phyloP scores from a whole-genome alignment of 2,113 vertebrate species.

The Crotalus tigris region DNA sequence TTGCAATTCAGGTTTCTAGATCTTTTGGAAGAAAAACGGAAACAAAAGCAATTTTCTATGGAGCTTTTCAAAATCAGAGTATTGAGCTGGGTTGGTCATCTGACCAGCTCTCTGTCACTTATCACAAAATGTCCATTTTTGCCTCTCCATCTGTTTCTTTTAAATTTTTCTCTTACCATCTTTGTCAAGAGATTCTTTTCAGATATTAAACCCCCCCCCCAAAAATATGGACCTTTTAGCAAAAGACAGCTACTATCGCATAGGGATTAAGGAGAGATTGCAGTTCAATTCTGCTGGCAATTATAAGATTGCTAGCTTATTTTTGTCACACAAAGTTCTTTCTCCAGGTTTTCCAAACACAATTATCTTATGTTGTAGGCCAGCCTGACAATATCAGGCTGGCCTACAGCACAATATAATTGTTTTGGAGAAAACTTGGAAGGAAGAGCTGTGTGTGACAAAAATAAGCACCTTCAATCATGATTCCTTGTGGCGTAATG shows the following conservation, averaged over 20 bases:
- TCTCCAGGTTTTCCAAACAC: no score
- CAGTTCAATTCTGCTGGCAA: neutral
- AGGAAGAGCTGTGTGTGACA: neutral
- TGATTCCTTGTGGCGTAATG: neutral
- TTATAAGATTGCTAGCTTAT: neutral
- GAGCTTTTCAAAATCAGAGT: neutral
- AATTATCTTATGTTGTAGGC: no score
- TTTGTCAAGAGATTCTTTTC: neutral
- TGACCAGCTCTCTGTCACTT: no score
- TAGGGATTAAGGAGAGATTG: neutral
- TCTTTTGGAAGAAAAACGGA: neutral
- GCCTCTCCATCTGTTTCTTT: neutral
- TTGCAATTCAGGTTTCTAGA: neutral
- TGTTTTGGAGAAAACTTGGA: neutral
- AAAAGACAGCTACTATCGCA: neutral
- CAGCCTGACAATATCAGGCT: neutral
- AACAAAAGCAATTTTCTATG: neutral
- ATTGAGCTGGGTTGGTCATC: neutral
- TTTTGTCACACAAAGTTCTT: no score
- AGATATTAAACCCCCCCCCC: neutral
- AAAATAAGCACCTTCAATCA: neutral
- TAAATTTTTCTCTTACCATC: neutral
- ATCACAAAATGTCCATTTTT: neutral
- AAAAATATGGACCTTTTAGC: neutral
- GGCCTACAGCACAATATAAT: neutral